Evolutionary conservation across 2,797 vertebrate genomes (phyloP).

Genomic region (Gadopsis marmoratus): DNA sequence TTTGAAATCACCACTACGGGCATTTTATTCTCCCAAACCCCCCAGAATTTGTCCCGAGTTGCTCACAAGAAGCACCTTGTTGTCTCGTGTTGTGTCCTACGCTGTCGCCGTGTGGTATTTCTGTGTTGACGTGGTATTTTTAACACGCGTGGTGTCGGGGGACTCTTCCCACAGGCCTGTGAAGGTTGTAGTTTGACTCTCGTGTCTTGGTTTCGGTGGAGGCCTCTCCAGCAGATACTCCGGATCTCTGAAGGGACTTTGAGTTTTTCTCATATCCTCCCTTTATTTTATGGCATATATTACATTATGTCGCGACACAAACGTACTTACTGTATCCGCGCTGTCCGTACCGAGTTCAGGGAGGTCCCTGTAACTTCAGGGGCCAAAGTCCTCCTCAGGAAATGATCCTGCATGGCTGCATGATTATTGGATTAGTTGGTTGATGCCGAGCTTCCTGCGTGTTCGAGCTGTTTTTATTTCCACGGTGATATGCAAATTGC

Average conservation of each 20-base stretch:
- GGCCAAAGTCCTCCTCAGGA: constrained; percentile 57
- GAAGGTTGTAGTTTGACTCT: no score
- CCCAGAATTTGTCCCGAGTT: no score
- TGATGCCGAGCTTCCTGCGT: neutral
- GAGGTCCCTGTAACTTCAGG: constrained; percentile 21
- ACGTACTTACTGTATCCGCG: neutral
- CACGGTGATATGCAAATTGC: neutral
- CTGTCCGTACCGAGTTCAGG: constrained; percentile 6
- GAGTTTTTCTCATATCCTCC: constrained; percentile 28
- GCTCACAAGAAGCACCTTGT: neutral
- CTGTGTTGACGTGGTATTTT: neutral
- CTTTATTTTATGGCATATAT: constrained; percentile 64
- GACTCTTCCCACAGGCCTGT: neutral
- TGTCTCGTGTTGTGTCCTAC: neutral
- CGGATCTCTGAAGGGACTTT: constrained; percentile 41
- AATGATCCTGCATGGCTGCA: constrained; percentile 12
- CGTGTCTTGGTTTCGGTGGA: neutral
- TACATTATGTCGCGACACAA: constrained; percentile 15
- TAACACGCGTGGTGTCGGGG: neutral
- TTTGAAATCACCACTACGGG: constrained; percentile 11
- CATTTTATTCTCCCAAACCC: neutral
- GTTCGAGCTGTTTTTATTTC: neutral
- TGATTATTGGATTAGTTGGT: neutral
- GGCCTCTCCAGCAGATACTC: constrained; percentile 3
- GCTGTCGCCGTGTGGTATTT: neutral